Percentiles rank a stretch among this genome's conserved stretches.
Conservation (phyloP, 2,113 vertebrate species). For the Ginglymostoma cirratum region DNA sequence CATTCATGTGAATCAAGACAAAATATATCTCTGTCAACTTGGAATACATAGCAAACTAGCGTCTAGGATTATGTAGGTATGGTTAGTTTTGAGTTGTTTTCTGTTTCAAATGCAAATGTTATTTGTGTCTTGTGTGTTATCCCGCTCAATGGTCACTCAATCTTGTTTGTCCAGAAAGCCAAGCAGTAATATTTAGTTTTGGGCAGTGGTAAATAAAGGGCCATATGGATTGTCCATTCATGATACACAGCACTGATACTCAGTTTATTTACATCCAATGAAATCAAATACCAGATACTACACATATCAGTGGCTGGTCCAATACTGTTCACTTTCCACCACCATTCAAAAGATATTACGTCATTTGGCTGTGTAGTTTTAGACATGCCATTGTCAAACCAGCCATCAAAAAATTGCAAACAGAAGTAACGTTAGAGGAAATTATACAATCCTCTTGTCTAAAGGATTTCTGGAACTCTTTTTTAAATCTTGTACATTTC, state of each 20-base stretch:
- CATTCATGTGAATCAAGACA: background rate
- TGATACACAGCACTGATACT: background rate
- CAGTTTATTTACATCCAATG: background rate
- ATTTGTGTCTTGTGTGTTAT: background rate
- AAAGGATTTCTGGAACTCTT: background rate
- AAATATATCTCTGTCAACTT: background rate
- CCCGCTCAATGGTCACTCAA: background rate
- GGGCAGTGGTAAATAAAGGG: background rate
- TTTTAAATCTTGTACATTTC: background rate
- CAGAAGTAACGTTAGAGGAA: background rate
- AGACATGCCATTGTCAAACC: background rate
- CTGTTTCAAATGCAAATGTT: background rate
- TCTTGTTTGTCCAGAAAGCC: background rate
- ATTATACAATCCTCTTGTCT: background rate
- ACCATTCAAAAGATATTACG: too few species aligned
- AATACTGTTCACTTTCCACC: too few species aligned
- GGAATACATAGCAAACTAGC: background rate
- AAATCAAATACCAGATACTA: background rate
- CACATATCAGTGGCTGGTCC: background rate
- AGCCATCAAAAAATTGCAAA: background rate
- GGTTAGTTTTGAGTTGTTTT: background rate
- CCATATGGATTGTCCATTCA: background rate
- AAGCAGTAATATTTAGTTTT: background rate
- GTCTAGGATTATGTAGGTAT: background rate
- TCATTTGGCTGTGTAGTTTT: background rate